Evolutionary conservation across 2,797 vertebrate genomes (phyloP), one percentile per base, ranked within the genome.

Genomic region (Lindbergichthys nudifrons): DNA sequence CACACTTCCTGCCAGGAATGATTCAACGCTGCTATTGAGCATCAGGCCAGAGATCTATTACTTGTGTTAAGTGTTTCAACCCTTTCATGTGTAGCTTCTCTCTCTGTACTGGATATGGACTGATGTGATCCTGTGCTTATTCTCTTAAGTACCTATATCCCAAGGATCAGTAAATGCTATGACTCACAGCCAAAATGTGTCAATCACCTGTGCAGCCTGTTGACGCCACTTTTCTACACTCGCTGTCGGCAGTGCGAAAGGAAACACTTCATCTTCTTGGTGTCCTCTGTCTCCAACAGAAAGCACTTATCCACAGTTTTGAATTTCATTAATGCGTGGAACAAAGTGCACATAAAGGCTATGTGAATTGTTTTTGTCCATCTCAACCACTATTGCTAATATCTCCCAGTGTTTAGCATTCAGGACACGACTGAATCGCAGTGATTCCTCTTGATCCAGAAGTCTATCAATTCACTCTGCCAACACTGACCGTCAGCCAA

Each of bases 151-250:
- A 73, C 36, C 19, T n/a, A 48, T 26, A 63, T 60, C 39, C 36
- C 39, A 30, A 45, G 42, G 69, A 61, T 68, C 30, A 47, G 42
- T 79, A 68, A 81, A 77, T 41, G 59, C 72, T 74, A 79, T 73
- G 57, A 79, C 74, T 77, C 69, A 9, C 30, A 82, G 70, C 68
- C 62, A 81, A 65, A 83, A 82, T 23, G n/a, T 83, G 73, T 72
- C 80, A 71, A 57, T 87, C 76, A 85, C 61, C 65, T 36, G 45
- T 67, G 56, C 77, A 69, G 46, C 60, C 42, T 52, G 69, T 53
- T 80, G 66, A 84, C 10, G 30, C 41, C 19, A 36, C 71, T 32
- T 77, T 71, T 78, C 78, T 77, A 46, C 75, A 54, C 26, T 67
- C 70, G 48, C 77, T 87, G 79, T 83, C 80, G 64, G 70, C 30